Base-by-base conservation (phyloP, 2,113 vertebrate genomes). In the Hiodon alosoides region DNA sequence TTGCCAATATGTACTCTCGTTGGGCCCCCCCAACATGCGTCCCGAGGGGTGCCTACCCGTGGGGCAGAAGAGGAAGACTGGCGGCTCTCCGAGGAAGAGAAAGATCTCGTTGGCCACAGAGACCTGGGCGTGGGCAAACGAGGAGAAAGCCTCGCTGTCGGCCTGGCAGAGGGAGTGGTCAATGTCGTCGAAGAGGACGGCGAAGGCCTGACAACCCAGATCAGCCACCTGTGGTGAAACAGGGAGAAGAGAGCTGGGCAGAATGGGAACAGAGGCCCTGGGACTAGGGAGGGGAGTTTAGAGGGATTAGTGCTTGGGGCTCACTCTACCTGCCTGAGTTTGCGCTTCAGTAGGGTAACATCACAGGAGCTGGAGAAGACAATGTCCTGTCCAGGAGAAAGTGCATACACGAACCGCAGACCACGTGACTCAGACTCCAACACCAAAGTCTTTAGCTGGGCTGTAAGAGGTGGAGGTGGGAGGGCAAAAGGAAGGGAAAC, bases 361-460 rank as follows among this genome's bases (percentile, higher is more conserved):
- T 95, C 94, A 71, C 90, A 90, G 0, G 92, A 75, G 53, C 92
- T 94, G 0, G 93, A 95, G 76, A 95, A 95, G 77, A 94, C 91
- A 4, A 95, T 92, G 84, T 95, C 94, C 85, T 94, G 93, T 72
- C 93, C 94, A 3, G 94, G 92, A 77, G 94, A 95, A 65, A 95
- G 83, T n/a, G 93, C 91, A 0, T 94, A 95, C 62, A 94, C 87
- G 4, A 95, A 94, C 79, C 76, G 86, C 76, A 94, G 78, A 0
- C 84, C 89, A 69, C 87, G 87, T 0, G 85, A 87, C 17, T 83
- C 84, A 16, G 94, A 91, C 62, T 90, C 92, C 9, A 11, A 13
- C 1, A 95, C 87, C 69, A 95, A 88, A 53, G 90, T 90, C 64
- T 0, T 88, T 79, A 95, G 78, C 69, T 83, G 85, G 80, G 77